Percentiles rank a stretch among this genome's conserved stretches.
phyloP scores from a whole-genome alignment of 2,113 vertebrate genomes.

The Butastur rufipennis region DNA sequence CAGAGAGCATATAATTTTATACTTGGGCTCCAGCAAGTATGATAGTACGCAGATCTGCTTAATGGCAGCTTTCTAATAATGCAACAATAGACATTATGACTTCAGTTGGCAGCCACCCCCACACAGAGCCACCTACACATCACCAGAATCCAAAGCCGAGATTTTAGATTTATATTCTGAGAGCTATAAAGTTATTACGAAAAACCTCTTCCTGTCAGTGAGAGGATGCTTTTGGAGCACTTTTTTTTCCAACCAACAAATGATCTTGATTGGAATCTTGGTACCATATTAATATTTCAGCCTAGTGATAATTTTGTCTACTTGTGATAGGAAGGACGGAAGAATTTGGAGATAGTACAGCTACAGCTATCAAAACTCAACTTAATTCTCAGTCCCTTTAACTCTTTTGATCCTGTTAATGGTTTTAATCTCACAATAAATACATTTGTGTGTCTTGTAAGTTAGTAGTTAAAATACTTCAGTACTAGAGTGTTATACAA shows the following conservation, averaged over 20 bases:
- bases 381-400: background rate
- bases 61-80: conserved; percentile 48
- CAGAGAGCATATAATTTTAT: background rate
- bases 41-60: background rate
- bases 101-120: conserved; percentile 13
- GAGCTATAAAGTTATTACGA: background rate
- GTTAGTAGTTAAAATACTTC: background rate
- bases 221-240: conserved; percentile 4
- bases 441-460: background rate
- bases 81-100: conserved; percentile 33
- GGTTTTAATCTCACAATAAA: background rate
- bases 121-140: background rate
- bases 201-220: background rate
- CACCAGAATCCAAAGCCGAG: background rate
- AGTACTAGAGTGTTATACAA: background rate
- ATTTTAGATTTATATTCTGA: conserved; percentile 21
- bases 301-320: background rate
- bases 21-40: background rate
- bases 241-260: background rate
- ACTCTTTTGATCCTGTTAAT: background rate
- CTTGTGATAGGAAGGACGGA: background rate
- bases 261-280: background rate
- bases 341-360: background rate
- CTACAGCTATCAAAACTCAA: background rate
- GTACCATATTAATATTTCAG: background rate